These are phyloP conservation scores for Erythrolamprus reginae DNA, from an alignment of 2,113 vertebrate genomes.

Conservation along the genomic window DNA sequence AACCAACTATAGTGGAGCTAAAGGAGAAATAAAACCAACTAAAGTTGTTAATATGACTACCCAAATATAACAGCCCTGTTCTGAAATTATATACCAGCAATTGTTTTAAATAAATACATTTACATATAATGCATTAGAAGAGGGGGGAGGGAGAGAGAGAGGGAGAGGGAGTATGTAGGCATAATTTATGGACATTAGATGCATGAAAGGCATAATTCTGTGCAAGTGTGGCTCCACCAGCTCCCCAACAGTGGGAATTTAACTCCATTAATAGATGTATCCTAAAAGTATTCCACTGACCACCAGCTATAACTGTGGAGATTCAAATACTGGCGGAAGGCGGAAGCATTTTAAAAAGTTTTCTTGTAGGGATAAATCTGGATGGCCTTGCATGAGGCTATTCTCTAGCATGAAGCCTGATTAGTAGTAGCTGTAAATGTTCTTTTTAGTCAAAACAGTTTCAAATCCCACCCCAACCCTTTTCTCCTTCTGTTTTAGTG, in stretches of 20 bases:
- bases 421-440: not conserved
- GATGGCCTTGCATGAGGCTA: not conserved
- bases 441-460: not conserved
- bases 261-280: not conserved
- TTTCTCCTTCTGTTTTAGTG: not conserved
- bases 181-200: not conserved
- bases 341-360: not conserved
- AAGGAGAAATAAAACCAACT: not conserved
- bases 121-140: not conserved
- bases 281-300: not conserved
- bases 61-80: not conserved
- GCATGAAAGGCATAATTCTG: not conserved
- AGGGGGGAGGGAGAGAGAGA: no score
- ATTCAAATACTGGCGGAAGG: not conserved
- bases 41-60: slow-evolving; percentile 18
- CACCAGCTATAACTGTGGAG: not conserved
- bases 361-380: not conserved
- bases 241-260: not conserved
- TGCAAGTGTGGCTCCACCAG: not conserved
- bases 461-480: not conserved
- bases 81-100: not conserved
- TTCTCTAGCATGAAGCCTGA: not conserved
- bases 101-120: not conserved
- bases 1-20: not conserved
- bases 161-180: no score